phyloP scores from a whole-genome alignment of 2,888 invertebrate genomes.

The Drosophila multiciliata region DNA sequence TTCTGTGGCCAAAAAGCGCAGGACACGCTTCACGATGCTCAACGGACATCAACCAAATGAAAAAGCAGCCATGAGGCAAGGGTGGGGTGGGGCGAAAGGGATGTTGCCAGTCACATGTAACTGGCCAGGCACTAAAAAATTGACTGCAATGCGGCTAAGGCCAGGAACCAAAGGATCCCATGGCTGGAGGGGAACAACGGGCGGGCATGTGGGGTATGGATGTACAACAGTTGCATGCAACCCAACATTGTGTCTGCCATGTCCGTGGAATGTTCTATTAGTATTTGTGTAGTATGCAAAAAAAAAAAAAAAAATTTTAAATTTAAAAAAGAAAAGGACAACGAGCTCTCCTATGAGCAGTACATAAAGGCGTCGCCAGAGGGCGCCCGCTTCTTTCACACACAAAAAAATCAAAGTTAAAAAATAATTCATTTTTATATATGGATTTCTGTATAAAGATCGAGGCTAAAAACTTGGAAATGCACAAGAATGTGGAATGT shows the following conservation, averaged over 20 bases:
- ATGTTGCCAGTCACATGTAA: constrained; percentile 72
- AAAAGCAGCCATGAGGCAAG: neutral
- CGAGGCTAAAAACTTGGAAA: neutral
- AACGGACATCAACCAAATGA: constrained; percentile 68
- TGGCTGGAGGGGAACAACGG: neutral
- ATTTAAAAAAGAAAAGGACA: constrained; percentile 48
- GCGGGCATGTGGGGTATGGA: neutral
- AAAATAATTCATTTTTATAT: constrained; percentile 13
- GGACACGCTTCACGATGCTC: constrained; percentile 53
- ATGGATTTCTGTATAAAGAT: neutral
- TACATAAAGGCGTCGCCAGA: constrained; percentile 48
- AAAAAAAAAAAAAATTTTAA: neutral
- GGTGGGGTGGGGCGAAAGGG: constrained; percentile 3
- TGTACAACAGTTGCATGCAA: constrained; percentile 63
- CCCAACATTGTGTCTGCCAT: constrained; percentile 45
- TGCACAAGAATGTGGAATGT: neutral
- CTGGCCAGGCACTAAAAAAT: constrained; percentile 49
- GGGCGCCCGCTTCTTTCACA: constrained; percentile 7
- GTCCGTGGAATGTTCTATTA: constrained; percentile 39
- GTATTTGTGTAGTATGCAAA: constrained; percentile 50
- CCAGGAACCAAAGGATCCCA: constrained; percentile 14
- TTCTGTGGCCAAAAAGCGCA: constrained; percentile 72
- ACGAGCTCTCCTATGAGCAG: constrained; percentile 41
- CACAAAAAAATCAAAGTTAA: constrained; percentile 25
- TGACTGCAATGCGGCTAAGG: constrained; percentile 80